Percentiles rank a stretch among this genome's conserved stretches.
These are phyloP conservation scores for Girardia tigrina DNA, from an alignment of 2,888 invertebrate genomes.

Conservation along the genomic window DNA sequence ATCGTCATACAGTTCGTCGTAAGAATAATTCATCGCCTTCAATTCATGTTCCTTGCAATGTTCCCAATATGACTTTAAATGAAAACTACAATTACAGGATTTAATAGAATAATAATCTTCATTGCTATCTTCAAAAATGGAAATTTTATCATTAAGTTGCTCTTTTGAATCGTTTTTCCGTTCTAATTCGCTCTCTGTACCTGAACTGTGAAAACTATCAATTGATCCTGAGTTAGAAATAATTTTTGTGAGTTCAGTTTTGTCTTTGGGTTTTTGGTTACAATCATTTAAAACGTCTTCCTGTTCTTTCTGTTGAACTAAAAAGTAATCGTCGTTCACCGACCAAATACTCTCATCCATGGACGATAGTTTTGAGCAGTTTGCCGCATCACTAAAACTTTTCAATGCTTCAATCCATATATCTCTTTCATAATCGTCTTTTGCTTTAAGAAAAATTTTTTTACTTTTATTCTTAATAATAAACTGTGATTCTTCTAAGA, in stretches of 20 bases:
- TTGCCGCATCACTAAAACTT: background rate
- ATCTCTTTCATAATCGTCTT: background rate
- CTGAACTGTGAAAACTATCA: background rate
- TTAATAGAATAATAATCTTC: background rate
- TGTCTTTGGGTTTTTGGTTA: no score
- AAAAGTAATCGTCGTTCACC: background rate
- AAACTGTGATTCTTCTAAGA: background rate
- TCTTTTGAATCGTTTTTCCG: background rate
- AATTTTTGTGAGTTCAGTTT: no score
- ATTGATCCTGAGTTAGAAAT: background rate
- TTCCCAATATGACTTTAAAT: background rate
- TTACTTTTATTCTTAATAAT: background rate
- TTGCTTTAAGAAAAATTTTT: background rate
- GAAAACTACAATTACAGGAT: background rate
- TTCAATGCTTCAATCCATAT: background rate
- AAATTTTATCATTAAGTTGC: background rate
- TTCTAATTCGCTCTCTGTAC: background rate
- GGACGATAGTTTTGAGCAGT: no score
- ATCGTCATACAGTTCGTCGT: conserved; percentile 1
- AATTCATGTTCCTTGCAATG: background rate
- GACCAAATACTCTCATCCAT: no score
- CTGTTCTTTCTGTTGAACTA: no score
- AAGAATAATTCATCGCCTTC: no score
- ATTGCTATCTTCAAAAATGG: background rate
- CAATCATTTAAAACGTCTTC: no score